These are phyloP conservation scores for Sepioteuthis lessoniana DNA, from an alignment of 2,888 invertebrate genomes.

Conservation along the genomic window DNA sequence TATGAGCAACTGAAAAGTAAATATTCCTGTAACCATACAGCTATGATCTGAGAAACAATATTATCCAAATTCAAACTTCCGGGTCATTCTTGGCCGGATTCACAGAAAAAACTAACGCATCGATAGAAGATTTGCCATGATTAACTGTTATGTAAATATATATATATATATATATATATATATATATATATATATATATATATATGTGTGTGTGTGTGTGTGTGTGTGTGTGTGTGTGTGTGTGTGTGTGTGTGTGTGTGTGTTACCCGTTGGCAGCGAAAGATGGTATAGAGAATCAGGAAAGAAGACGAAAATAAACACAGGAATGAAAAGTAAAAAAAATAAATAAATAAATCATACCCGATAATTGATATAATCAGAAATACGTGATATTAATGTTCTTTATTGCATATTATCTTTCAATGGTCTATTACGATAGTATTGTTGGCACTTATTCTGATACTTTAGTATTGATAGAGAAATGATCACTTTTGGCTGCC, in stretches of 20 bases:
- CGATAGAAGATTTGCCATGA: neutral
- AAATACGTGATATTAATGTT: neutral
- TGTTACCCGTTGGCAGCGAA: no score
- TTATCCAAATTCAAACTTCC: slow-evolving; percentile 2
- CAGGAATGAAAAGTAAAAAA: no score
- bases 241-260: no score
- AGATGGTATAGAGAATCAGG: no score
- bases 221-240: no score
- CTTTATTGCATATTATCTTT: neutral
- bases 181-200: no score
- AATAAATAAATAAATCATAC: neutral
- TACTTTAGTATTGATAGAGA: neutral
- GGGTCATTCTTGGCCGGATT: neutral
- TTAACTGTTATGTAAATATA: no score
- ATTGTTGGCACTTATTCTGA: neutral
- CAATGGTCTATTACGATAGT: neutral
- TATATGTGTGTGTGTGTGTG: no score
- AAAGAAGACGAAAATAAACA: no score
- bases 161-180: no score
- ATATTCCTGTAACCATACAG: neutral
- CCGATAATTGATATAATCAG: neutral
- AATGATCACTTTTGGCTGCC: neutral
- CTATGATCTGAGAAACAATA: neutral
- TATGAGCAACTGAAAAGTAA: neutral
- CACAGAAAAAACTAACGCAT: neutral